Evolutionary conservation across 1,140 invertebrate genomes (phyloP), one percentile per base, ranked within the genome.

Genomic region (Calephelis virginiensis): DNA sequence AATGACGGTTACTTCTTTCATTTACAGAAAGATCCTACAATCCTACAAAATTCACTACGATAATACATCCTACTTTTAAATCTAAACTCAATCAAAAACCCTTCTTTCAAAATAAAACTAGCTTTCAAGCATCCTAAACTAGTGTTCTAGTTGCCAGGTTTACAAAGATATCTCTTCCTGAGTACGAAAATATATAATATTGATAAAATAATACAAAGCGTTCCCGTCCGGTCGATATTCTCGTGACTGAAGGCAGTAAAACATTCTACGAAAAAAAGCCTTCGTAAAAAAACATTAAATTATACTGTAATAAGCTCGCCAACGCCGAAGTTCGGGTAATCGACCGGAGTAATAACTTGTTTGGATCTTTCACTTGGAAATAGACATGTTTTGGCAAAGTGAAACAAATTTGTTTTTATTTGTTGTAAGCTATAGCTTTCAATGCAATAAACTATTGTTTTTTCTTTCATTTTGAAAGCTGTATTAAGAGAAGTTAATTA

Each of bases 261-360:
- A 76, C 80, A 77, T 63, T 65, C 66, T 64, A 76, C 60, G 71
- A 73, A 75, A 71, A 43, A 83, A 86, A 81, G 81, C 71, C 75
- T 80, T 74, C 74, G 74, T 77, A 81, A 82, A 83, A n/a, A 87
- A 83, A 82, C 84, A 84, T 88, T 85, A 87, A 87, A 87, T 88
- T 83, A 90, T 79, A 74, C 68, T 64, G 82, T 88, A 90, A 88
- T 88, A 90, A 85, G 78, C 71, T 75, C 69, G 53, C 73, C 73
- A 77, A 76, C 77, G 76, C 79, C 71, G 74, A 81, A 85, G 72
- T 75, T 76, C 75, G 76, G 82, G 78, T 80, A 81, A 86, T 86
- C 85, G 85, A 87, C 80, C 82, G 70, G 70, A 28, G 73, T 68
- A 73, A 76, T 74, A 74, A 75, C 70, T 69, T 70, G 73, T 72